Base-by-base conservation (phyloP, 2,113 vertebrate genomes). In the Eonycteris spelaea region DNA sequence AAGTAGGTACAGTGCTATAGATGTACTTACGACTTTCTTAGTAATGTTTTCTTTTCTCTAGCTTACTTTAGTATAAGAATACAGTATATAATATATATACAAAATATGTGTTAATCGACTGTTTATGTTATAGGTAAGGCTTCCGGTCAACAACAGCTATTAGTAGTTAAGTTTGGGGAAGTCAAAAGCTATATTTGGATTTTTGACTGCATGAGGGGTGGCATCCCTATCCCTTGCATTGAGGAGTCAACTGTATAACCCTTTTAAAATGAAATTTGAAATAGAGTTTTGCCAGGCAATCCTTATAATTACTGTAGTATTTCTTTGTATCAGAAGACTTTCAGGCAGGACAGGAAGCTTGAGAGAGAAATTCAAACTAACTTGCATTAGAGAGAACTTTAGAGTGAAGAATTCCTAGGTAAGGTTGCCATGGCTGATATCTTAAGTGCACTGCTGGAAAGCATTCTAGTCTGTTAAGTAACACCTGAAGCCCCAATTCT, bases 381-480 rank as follows among this genome's bases (percentile, higher is more conserved):
- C 95, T 92, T 96, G 92, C 91, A 77, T 87, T 91, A 93, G 83
- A 71, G 94, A 96, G 94, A 95, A 77, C 77, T 80, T 82, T 59
- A 21, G 38, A 55, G 86, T 94, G 30, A 93, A 90, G 94, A 87
- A 78, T 94, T 86, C 53, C 86, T 83, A 90, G 95, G 94, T 97
- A 95, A 74, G 87, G 93, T 95, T 95, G 96, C 95, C 86, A 2
- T 7, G 83, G 45, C 77, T 93, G 90, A 96, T 97, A 96, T 1
- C 68, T 86, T 97, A 97, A 96, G 97, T 97, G 97, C 94, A 33
- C 91, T 93, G 73, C 48, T 98, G 97, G 97, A 97, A 95, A 71
- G 96, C 86, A 30, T 90, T 93, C 92, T 43, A 40, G 73, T 74
- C 92, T 93, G 7, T 95, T 97, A 95, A 16, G 73, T 96, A 97